A percentile compares a stretch with the other conserved stretches of the same genome.
phyloP scores from a whole-genome alignment of 2,888 invertebrate genomes.

The Chalcis sispes region DNA sequence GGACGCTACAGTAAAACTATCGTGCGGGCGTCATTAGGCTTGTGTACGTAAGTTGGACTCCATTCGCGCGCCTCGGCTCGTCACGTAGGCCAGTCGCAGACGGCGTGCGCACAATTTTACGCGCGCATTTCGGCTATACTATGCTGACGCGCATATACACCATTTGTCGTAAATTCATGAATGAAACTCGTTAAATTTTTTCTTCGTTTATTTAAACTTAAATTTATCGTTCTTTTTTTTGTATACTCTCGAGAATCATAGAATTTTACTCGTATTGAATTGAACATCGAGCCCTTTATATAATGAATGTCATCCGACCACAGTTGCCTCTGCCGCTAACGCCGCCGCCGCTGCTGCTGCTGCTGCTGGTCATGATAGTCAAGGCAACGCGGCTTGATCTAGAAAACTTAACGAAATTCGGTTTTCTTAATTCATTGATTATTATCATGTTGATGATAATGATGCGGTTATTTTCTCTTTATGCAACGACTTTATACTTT shows the following conservation, averaged over 20 bases:
- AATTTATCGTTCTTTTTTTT: background rate
- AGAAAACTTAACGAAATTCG: background rate
- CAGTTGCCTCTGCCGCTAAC: background rate
- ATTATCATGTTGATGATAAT: too few species aligned
- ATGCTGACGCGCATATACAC: too few species aligned
- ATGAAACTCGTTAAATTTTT: too few species aligned
- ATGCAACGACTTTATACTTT: too few species aligned
- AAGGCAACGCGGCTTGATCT: background rate
- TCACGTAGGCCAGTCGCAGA: constrained; percentile 71
- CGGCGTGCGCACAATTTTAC: background rate
- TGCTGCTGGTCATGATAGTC: background rate
- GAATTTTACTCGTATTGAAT: background rate
- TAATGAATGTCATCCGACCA: constrained; percentile 65
- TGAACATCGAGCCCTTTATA: constrained; percentile 60
- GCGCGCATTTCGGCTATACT: too few species aligned
- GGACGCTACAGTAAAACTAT: background rate
- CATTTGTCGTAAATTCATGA: too few species aligned
- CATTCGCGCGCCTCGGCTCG: constrained; percentile 69
- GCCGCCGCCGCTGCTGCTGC: background rate
- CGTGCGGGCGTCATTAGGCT: constrained; percentile 5
- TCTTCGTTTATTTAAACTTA: too few species aligned
- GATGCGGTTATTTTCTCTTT: too few species aligned
- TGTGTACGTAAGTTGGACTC: constrained; percentile 58
- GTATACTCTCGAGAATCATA: background rate
- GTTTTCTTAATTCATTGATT: background rate